Conservation (phyloP, 2,113 vertebrate species). For the Alectura lathami region DNA sequence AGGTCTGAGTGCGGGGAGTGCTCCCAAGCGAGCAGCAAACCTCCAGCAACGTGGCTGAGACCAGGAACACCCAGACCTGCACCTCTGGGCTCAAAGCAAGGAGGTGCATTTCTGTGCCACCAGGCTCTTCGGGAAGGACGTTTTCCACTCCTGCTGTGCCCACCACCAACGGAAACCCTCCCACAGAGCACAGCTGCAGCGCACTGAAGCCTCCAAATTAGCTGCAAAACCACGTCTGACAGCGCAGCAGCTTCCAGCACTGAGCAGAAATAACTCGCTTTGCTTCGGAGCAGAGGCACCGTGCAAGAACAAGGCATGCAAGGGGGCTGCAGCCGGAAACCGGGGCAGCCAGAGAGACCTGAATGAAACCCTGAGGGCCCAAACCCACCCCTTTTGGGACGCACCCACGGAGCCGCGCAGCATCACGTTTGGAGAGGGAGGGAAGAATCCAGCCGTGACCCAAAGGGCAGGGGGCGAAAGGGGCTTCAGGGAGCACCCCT, state of each 20-base stretch:
- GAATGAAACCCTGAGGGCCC: rapidly evolving
- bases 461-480: background rate
- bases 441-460: background rate
- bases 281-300: background rate
- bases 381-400: background rate
- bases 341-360: background rate
- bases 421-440: rapidly evolving
- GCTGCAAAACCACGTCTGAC: background rate
- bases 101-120: background rate
- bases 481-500: rapidly evolving
- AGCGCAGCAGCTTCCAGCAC: background rate
- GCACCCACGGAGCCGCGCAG: rapidly evolving
- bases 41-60: background rate
- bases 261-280: background rate
- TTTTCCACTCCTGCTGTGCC: background rate
- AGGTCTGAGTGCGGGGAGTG: background rate
- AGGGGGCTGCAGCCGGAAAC: rapidly evolving
- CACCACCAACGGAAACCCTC: background rate
- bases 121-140: background rate
- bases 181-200: rapidly evolving
- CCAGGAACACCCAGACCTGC: background rate
- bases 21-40: background rate
- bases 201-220: rapidly evolving
- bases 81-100: rapidly evolving
- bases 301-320: rapidly evolving